Conservation (phyloP, 2,797 vertebrate species). For the Cyprinella venusta region DNA sequence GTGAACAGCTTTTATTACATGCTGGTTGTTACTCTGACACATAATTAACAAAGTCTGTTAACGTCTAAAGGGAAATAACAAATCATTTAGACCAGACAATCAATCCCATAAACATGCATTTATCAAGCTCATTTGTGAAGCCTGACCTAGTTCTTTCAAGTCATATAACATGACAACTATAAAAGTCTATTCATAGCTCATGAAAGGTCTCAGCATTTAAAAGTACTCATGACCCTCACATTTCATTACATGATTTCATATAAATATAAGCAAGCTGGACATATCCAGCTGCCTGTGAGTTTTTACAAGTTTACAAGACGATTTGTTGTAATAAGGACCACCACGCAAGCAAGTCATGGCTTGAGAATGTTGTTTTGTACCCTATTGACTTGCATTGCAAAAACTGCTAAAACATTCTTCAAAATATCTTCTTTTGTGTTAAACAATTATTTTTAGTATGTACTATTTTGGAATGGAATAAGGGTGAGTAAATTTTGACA, state of each 20-base stretch:
- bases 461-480: neutral
- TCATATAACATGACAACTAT: slow-evolving; percentile 26
- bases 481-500: neutral
- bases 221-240: neutral
- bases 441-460: neutral
- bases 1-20: slow-evolving; percentile 43
- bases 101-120: slow-evolving; percentile 31
- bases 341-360: neutral
- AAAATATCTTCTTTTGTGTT: slow-evolving; percentile 2
- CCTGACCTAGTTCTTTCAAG: slow-evolving; percentile 35
- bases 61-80: slow-evolving; percentile 45
- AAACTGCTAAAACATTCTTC: slow-evolving; percentile 1
- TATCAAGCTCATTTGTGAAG: slow-evolving; percentile 42
- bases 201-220: slow-evolving; percentile 16
- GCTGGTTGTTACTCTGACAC: slow-evolving; percentile 38
- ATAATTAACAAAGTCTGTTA: slow-evolving; percentile 49
- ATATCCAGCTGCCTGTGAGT: neutral
- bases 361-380: neutral
- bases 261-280: neutral
- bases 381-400: neutral
- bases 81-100: slow-evolving; percentile 36
- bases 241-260: slow-evolving; percentile 8
- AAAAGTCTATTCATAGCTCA: slow-evolving; percentile 15
- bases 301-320: neutral
- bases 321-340: neutral